These are phyloP conservation scores for Gavia stellata DNA, from an alignment of 2,113 vertebrate genomes.

Conservation along the genomic window DNA sequence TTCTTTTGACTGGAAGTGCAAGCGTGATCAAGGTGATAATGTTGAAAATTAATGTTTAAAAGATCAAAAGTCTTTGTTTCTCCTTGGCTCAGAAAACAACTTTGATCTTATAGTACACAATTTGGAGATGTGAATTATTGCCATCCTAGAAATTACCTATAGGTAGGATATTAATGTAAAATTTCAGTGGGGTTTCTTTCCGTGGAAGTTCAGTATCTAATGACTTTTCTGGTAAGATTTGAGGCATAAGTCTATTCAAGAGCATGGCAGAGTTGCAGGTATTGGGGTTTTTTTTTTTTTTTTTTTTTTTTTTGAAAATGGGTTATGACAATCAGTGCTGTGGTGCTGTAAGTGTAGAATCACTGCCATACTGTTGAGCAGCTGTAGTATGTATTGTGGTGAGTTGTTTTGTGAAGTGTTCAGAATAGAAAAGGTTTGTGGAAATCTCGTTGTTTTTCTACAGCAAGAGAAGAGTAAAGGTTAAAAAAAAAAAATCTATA, in stretches of 20 bases:
- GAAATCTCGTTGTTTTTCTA: neutral
- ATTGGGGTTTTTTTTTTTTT: no score
- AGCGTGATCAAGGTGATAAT: fast-evolving
- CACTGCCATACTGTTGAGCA: neutral
- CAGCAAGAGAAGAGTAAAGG: neutral
- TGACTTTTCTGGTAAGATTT: neutral
- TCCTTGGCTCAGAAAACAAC: neutral
- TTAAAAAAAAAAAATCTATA: neutral
- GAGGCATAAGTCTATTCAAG: neutral
- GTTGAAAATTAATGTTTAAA: neutral
- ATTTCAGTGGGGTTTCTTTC: neutral
- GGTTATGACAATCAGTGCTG: neutral
- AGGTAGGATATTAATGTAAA: neutral
- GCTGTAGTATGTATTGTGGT: neutral
- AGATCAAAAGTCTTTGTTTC: neutral
- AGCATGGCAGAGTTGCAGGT: neutral
- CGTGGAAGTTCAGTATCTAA: neutral
- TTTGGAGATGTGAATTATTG: neutral
- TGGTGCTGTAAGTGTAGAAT: neutral
- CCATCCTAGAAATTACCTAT: neutral
- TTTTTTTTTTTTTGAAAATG: neutral
- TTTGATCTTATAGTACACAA: neutral
- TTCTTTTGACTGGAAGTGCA: neutral
- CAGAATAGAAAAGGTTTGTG: neutral
- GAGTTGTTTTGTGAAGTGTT: neutral